Evolutionary conservation across 2,113 vertebrate genomes (phyloP).

Genomic region (Seriola rivoliana): DNA sequence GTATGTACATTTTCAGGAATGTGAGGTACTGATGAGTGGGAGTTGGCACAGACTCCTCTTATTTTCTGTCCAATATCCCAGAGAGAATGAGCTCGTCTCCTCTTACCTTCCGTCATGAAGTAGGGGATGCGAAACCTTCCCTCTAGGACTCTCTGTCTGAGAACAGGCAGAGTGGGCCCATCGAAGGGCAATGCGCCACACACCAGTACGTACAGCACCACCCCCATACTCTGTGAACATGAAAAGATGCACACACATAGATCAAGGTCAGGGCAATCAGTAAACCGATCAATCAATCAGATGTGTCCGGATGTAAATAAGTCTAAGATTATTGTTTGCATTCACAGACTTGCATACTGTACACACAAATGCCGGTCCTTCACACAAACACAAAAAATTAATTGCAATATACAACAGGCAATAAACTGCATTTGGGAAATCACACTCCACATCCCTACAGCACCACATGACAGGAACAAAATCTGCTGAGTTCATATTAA

Average conservation of each 20-base stretch:
- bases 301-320: conserved; percentile 11
- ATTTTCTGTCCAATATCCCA: background rate
- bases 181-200: conserved; percentile 98
- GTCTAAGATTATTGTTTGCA: conserved; percentile 12
- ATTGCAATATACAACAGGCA: background rate
- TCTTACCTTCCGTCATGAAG: conserved; percentile 99
- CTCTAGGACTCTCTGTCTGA: conserved; percentile 96
- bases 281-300: conserved; percentile 32
- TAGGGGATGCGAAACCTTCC: conserved; percentile 99
- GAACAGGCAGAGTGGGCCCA: conserved; percentile 94
- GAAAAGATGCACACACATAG: conserved; percentile 36
- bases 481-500: conserved; percentile 15
- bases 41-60: background rate
- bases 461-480: conserved; percentile 5
- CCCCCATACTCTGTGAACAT: conserved; percentile 92
- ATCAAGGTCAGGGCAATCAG: conserved; percentile 36
- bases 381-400: background rate
- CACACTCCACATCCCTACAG: background rate
- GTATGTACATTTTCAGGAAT: background rate
- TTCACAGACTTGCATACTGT: background rate
- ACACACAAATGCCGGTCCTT: background rate
- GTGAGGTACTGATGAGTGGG: background rate
- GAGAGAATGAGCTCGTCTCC: background rate
- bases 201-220: conserved; percentile 97
- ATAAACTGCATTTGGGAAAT: conserved; percentile 21